Evolutionary conservation across 2,888 invertebrate genomes (phyloP).

Genomic region (Beris chalybata): DNA sequence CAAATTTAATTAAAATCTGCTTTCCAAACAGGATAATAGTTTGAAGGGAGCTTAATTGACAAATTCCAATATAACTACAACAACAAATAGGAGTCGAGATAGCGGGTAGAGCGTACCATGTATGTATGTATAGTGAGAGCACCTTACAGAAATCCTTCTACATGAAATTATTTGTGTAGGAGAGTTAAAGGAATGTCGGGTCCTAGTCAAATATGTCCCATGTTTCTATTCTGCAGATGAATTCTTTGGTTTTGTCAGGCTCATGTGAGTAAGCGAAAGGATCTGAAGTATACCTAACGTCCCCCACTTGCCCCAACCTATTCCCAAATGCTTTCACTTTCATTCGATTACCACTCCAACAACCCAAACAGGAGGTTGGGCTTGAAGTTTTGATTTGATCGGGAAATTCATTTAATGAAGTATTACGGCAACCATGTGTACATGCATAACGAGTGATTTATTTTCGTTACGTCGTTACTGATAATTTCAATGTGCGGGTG

Average conservation of each 20-base stretch:
- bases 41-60: conserved; percentile 44
- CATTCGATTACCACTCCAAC: not conserved
- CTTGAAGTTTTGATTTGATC: conserved; percentile 18
- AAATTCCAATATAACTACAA: conserved; percentile 42
- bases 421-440: no score
- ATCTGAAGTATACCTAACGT: not conserved
- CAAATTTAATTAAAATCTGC: conserved; percentile 46
- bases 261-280: not conserved
- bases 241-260: conserved; percentile 17
- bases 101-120: not conserved
- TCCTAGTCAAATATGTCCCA: conserved; percentile 17
- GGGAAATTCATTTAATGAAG: conserved; percentile 10
- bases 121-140: not conserved
- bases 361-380: not conserved
- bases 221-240: conserved; percentile 12
- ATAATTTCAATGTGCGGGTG: no score
- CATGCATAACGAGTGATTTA: no score
- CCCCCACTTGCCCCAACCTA: not conserved
- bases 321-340: conserved; percentile 8
- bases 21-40: conserved; percentile 44
- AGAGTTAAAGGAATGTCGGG: conserved; percentile 3
- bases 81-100: conserved; percentile 18
- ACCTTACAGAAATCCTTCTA: not conserved
- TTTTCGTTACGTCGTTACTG: no score
- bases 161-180: not conserved